Evolutionary conservation across 2,113 vertebrate genomes (phyloP), one percentile per base, ranked within the genome.

Genomic region (Gymnocephalus cernua): DNA sequence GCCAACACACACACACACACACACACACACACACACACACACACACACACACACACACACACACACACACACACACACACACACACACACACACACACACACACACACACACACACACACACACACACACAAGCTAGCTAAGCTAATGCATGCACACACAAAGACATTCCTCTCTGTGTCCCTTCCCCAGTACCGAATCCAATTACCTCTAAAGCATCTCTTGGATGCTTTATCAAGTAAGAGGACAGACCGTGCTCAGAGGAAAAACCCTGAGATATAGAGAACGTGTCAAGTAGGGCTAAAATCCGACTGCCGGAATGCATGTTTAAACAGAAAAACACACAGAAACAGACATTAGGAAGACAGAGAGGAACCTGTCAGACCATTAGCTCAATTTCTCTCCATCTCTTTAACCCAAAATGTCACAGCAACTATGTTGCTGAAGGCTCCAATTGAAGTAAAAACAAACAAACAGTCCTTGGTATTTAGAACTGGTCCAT

Each of bases 141-240:
- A 68, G 64, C 62, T 83, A 81, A 86, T 74, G 83, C 81, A 83
- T 78, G 66, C 64, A 77, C 78, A 87, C 74, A 64, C 70, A 82
- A 66, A 78, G 75, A 85, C 82, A 91, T 89, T 87, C 83, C 54
- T 15, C 77, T 82, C 84, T 83, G 84, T 70, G 79, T 86, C 84
- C 73, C 76, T 88, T 86, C 79, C 87, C 84, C 74, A 54, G 82
- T 64, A 82, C 83, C 0, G 45, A 93, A 95, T 92, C 93, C 92
- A 93, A 93, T 93, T 93, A 94, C 79, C 82, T 88, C 88, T 77
- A 80, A 88, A 93, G 87, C 91, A 89, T 89, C 90, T 91, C 89
- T 85, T 25, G 50, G 68, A 88, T 86, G 91, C 82, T 91, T 91
- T 86, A 86, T 90, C 84, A 89, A 93, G 85, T 89, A 82, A 93